Evolutionary conservation across 2,113 vertebrate species (phyloP).

Genomic region (Chaenocephalus aceratus): DNA sequence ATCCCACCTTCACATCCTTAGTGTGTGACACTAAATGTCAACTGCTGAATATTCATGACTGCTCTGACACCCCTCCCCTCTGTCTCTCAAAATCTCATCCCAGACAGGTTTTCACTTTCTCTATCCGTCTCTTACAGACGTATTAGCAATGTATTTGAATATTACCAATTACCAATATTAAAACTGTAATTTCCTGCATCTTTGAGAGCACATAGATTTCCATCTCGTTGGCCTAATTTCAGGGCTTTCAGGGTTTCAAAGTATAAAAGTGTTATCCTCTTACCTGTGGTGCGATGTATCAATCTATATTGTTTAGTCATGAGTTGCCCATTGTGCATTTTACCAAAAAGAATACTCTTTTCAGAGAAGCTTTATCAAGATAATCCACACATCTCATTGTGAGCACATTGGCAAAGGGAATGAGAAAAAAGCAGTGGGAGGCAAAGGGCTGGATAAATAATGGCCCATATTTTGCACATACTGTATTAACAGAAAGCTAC

Average conservation of each 20-base stretch:
- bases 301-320: too few relatives aligned
- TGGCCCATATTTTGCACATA: slow-evolving; percentile 11
- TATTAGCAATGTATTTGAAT: slow-evolving; percentile 75
- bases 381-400: too few relatives aligned
- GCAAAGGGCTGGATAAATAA: not conserved
- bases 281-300: too few relatives aligned
- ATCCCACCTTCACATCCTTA: slow-evolving; percentile 67
- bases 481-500: not conserved
- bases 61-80: slow-evolving; percentile 52
- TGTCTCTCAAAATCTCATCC: slow-evolving; percentile 66
- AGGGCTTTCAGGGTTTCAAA: not conserved
- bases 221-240: slow-evolving; percentile 17
- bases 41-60: slow-evolving; percentile 82
- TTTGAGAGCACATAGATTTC: not conserved
- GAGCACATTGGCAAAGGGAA: not conserved
- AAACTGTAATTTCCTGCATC: slow-evolving; percentile 57
- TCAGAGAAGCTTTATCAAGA: too few relatives aligned
- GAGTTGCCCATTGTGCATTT: too few relatives aligned
- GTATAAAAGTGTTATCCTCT: not conserved
- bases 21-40: slow-evolving; percentile 75
- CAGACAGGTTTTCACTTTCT: slow-evolving; percentile 43
- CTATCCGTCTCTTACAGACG: slow-evolving; percentile 48
- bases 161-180: slow-evolving; percentile 71
- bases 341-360: too few relatives aligned
- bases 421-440: not conserved